phyloP scores from a whole-genome alignment of 2,113 vertebrate genomes.

The Megalops atlanticus region DNA sequence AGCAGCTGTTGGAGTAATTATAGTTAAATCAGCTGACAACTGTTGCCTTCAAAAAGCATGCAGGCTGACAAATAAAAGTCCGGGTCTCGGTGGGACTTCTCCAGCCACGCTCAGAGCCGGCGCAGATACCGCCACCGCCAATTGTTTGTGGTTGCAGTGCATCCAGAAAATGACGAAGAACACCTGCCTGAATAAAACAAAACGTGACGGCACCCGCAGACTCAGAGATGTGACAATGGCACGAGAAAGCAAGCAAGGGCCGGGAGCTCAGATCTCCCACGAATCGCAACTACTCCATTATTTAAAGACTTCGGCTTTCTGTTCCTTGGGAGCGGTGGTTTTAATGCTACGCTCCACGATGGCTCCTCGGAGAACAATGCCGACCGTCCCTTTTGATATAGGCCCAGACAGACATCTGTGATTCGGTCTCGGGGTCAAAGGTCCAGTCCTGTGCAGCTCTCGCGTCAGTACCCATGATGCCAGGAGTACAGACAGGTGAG shows the following conservation, averaged over 20 bases:
- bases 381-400: slow-evolving; percentile 78
- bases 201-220: slow-evolving; percentile 13
- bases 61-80: slow-evolving; percentile 43
- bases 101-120: slow-evolving; percentile 28
- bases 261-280: slow-evolving; percentile 59
- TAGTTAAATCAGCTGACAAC: slow-evolving; percentile 65
- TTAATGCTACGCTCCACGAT: slow-evolving; percentile 75
- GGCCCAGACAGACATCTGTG: slow-evolving; percentile 74
- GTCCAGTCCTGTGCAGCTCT: slow-evolving; percentile 64
- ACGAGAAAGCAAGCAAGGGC: slow-evolving; percentile 27
- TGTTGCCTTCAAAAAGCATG: slow-evolving; percentile 58
- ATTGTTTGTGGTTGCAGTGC: slow-evolving; percentile 23
- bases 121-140: slow-evolving; percentile 42
- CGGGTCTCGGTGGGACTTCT: slow-evolving; percentile 48
- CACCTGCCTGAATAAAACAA: neutral
- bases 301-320: slow-evolving; percentile 59
- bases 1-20: slow-evolving; percentile 64
- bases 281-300: slow-evolving; percentile 72
- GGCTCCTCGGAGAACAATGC: slow-evolving; percentile 76
- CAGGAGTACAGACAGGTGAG: slow-evolving; percentile 71
- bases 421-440: slow-evolving; percentile 73
- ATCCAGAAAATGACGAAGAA: slow-evolving; percentile 15
- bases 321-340: slow-evolving; percentile 69
- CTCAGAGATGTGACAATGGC: slow-evolving; percentile 39
- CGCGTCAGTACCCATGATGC: slow-evolving; percentile 71